phyloP scores from a whole-genome alignment of 2,888 invertebrate genomes.

The Rotaria socialis region DNA sequence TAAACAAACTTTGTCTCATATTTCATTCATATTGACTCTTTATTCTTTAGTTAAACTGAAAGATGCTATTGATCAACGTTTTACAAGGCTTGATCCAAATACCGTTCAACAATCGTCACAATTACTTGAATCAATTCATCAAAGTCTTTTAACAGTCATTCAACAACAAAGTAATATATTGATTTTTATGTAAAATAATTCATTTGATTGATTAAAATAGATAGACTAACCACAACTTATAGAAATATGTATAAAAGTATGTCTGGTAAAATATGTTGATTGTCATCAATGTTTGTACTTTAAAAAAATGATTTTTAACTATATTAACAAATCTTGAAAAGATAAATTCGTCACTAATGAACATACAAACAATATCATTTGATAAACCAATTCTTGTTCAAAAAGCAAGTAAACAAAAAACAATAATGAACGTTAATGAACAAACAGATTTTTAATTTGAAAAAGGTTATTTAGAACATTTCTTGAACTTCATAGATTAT shows the following conservation, averaged over 20 bases:
- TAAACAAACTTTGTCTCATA: not conserved
- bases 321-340: constrained; percentile 5
- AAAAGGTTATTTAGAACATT: too few relatives aligned
- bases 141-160: not conserved
- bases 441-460: not conserved
- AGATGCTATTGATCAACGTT: not conserved
- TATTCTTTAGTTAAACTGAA: not conserved
- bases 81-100: not conserved
- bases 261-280: not conserved
- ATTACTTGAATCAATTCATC: not conserved
- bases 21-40: too few relatives aligned
- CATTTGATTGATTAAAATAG: not conserved
- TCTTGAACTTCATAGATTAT: too few relatives aligned
- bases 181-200: not conserved
- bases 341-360: constrained; percentile 10
- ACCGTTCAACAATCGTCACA: not conserved
- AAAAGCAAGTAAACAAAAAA: not conserved
- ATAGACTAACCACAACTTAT: not conserved
- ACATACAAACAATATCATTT: not conserved
- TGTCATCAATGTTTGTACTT: not conserved
- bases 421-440: not conserved
- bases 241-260: constrained; percentile 9
- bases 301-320: not conserved
- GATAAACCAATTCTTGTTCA: not conserved
- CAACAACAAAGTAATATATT: not conserved